phyloP scores from a whole-genome alignment of 2,888 invertebrate genomes.

The Calliopum simillimum region DNA sequence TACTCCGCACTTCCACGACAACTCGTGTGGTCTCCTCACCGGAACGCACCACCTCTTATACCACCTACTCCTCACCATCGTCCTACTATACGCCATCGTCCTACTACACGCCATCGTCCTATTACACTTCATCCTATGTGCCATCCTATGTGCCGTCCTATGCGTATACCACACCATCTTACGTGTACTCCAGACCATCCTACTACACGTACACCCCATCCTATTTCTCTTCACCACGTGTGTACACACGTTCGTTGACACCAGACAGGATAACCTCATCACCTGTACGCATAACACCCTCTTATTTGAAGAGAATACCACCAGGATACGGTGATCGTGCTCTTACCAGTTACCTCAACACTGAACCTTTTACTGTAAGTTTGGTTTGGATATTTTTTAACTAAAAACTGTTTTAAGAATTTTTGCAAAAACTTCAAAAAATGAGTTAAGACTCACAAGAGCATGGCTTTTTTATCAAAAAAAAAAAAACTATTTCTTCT shows the following conservation, averaged over 20 bases:
- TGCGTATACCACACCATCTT: slow-evolving; percentile 52
- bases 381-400: slow-evolving; percentile 41
- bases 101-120: slow-evolving; percentile 38
- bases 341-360: slow-evolving; percentile 82
- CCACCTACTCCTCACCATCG: slow-evolving; percentile 51
- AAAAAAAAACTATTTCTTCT: not conserved
- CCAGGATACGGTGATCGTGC: slow-evolving; percentile 74
- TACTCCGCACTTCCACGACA: slow-evolving; percentile 57
- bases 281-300: slow-evolving; percentile 72
- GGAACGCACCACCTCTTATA: slow-evolving; percentile 54
- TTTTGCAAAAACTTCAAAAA: not conserved
- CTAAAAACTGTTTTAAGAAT: not conserved
- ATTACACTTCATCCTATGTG: slow-evolving; percentile 39
- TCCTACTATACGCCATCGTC: slow-evolving; percentile 52
- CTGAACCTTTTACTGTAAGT: slow-evolving; percentile 79
- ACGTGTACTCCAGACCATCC: slow-evolving; percentile 43
- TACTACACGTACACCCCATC: slow-evolving; percentile 57
- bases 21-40: slow-evolving; percentile 61
- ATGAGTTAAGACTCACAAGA: not conserved
- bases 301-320: slow-evolving; percentile 75
- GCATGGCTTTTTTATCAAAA: not conserved
- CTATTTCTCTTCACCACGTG: slow-evolving; percentile 59
- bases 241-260: slow-evolving; percentile 56
- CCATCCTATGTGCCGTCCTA: slow-evolving; percentile 53
- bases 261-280: slow-evolving; percentile 59